These are phyloP conservation scores for Diadromus collaris DNA, from an alignment of 2,888 invertebrate genomes.

Conservation along the genomic window DNA sequence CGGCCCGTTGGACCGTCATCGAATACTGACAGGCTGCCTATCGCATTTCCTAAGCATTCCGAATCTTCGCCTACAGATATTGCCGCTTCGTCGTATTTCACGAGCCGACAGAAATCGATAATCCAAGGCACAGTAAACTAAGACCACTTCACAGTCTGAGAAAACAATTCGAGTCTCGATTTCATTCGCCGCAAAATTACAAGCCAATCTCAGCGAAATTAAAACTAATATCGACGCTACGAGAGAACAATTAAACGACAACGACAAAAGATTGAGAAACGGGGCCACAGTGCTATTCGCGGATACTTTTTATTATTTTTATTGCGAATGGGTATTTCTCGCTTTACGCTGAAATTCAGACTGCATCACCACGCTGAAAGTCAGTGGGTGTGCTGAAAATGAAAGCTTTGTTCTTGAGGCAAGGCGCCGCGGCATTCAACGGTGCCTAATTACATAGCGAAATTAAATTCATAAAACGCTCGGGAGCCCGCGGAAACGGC, in stretches of 20 bases:
- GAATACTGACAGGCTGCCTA: not conserved
- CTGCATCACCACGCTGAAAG: not conserved
- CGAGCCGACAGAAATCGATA: not conserved
- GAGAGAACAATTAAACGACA: not conserved
- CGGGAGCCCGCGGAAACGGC: slow-evolving; percentile 5
- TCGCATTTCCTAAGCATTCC: not conserved
- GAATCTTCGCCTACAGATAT: not conserved
- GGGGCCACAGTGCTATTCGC: not conserved
- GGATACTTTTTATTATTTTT: not conserved
- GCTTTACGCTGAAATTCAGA: not conserved
- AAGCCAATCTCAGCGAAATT: not conserved
- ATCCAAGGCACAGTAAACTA: not conserved
- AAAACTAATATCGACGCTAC: not conserved
- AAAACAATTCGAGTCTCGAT: not conserved
- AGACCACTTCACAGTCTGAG: not conserved
- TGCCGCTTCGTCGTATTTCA: not conserved
- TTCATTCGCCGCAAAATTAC: not conserved
- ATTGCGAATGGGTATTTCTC: not conserved
- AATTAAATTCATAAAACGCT: slow-evolving; percentile 58
- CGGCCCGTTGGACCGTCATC: not conserved
- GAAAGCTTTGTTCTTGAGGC: slow-evolving; percentile 44
- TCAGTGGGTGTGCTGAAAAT: not conserved
- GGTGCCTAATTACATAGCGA: slow-evolving; percentile 51
- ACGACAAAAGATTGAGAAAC: not conserved
- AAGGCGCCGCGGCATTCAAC: slow-evolving; percentile 49